A percentile compares a stretch with the other conserved stretches of the same genome.
Conservation (phyloP, 1,140 invertebrate species). For the Lasioglossum baleicum region DNA sequence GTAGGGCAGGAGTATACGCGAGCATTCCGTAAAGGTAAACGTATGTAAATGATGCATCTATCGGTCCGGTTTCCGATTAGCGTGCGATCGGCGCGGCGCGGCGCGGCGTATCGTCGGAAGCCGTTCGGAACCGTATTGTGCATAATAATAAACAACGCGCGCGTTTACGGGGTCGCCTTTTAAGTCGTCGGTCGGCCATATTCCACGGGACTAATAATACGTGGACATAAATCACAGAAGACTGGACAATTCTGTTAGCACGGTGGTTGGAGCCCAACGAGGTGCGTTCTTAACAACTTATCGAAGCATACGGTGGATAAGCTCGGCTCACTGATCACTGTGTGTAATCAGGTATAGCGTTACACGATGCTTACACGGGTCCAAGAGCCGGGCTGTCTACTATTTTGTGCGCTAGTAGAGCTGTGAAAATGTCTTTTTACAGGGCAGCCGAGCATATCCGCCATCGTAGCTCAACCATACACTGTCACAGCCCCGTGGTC, state of each 20-base stretch:
- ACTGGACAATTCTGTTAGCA: slow-evolving; percentile 46
- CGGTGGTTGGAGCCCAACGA: slow-evolving; percentile 51
- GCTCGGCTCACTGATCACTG: slow-evolving; percentile 63
- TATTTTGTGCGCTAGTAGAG: slow-evolving; percentile 54
- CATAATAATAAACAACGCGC: slow-evolving; percentile 22
- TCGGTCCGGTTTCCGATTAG: neutral
- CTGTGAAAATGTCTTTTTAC: slow-evolving; percentile 66
- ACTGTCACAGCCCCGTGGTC: slow-evolving; percentile 40
- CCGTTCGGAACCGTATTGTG: neutral
- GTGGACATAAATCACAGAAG: slow-evolving; percentile 54
- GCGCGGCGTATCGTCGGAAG: neutral
- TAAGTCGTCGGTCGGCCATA: neutral
- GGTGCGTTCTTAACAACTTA: slow-evolving; percentile 63
- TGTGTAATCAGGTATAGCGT: slow-evolving; percentile 67
- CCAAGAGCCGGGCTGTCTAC: slow-evolving; percentile 41
- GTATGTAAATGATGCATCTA: neutral
- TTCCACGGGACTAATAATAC: slow-evolving; percentile 53
- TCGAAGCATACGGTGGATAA: slow-evolving; percentile 59
- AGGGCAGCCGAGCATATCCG: slow-evolving; percentile 54
- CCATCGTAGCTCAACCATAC: slow-evolving; percentile 58
- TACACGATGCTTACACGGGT: slow-evolving; percentile 57
- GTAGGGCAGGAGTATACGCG: no score
- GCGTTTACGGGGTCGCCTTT: neutral
- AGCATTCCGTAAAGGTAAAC: no score
- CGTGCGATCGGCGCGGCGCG: no score